These are phyloP conservation scores for Drosophila miranda DNA, from an alignment of 1,140 invertebrate genomes.

Conservation along the genomic window DNA sequence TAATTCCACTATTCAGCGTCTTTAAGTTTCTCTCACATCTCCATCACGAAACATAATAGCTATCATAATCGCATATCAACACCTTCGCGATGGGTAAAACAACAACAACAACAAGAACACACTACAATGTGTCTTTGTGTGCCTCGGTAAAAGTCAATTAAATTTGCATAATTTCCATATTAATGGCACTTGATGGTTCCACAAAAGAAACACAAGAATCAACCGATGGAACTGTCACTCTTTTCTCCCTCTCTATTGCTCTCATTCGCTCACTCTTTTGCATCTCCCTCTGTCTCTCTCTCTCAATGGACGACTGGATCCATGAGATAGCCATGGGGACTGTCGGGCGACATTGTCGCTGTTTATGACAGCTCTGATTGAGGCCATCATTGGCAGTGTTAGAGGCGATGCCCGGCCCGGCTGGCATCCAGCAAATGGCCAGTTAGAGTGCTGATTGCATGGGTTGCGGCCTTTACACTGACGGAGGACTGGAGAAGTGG, in stretches of 20 bases:
- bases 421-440: conserved; percentile 31
- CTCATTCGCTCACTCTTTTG: neutral
- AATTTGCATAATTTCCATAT: conserved; percentile 69
- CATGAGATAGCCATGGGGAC: neutral
- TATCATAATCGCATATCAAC: conserved; percentile 26
- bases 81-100: conserved; percentile 23
- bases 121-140: conserved; percentile 31
- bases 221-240: conserved; percentile 27
- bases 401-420: conserved; percentile 12
- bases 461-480: conserved; percentile 11
- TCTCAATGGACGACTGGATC: conserved; percentile 3
- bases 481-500: conserved; percentile 21
- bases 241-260: neutral
- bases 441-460: conserved; percentile 36
- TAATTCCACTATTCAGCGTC: neutral
- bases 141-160: conserved; percentile 59
- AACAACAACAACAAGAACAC: conserved; percentile 24
- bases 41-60: conserved; percentile 13
- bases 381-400: conserved; percentile 70
- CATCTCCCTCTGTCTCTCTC: conserved; percentile 3
- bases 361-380: conserved; percentile 76
- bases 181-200: conserved; percentile 46
- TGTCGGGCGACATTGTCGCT: conserved; percentile 35
- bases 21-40: conserved; percentile 18
- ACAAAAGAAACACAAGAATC: conserved; percentile 39